Evolutionary conservation across 2,888 invertebrate species (phyloP).

Genomic region (Ectobius pallidus): DNA sequence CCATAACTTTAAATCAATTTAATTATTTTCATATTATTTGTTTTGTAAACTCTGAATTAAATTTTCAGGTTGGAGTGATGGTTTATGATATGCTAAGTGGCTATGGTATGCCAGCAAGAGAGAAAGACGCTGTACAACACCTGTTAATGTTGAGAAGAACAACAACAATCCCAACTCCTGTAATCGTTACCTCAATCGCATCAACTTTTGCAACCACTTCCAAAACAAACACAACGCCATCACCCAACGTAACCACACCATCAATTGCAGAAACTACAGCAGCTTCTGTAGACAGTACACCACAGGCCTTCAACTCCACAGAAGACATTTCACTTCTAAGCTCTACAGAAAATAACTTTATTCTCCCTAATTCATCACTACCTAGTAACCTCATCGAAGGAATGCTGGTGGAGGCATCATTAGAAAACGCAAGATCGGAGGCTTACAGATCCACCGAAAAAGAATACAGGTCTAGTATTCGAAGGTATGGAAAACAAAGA

Average conservation of each 20-base stretch:
- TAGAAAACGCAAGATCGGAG: background rate
- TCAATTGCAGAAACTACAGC: no score
- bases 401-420: no score
- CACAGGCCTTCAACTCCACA: no score
- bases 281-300: no score
- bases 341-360: no score
- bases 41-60: no score
- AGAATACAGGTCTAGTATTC: background rate
- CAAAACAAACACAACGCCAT: background rate
- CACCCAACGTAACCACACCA: background rate
- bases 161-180: background rate
- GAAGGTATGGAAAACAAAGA: background rate
- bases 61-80: conserved; percentile 31
- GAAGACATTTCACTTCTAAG: no score
- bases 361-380: no score
- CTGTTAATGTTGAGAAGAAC: background rate
- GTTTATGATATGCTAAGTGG: conserved; percentile 25
- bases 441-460: background rate
- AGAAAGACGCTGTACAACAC: conserved; percentile 27
- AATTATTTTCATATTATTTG: background rate
- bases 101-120: background rate
- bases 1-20: no score
- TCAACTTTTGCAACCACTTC: background rate
- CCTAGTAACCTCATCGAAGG: no score
- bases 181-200: background rate